phyloP scores from a whole-genome alignment of 2,113 vertebrate species.

The Pampusana beccarii region DNA sequence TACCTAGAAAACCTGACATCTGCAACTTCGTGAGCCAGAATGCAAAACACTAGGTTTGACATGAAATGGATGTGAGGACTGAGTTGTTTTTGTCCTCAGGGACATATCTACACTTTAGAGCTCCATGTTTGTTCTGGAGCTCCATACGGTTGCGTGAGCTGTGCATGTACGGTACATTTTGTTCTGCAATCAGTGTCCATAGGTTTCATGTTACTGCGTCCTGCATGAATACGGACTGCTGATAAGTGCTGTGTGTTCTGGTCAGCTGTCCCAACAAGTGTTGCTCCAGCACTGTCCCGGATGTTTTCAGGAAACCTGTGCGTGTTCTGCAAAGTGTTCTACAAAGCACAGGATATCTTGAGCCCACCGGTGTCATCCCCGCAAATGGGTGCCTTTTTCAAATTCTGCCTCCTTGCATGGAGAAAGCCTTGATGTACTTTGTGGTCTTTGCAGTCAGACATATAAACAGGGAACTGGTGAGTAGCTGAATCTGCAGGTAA shows the following conservation, averaged over 20 bases:
- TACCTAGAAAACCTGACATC: neutral
- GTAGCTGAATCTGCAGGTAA: neutral
- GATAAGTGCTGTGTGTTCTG: neutral
- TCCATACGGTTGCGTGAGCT: neutral
- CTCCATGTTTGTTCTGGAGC: neutral
- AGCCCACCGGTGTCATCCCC: neutral
- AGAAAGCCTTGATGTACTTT: neutral
- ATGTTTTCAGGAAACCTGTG: neutral
- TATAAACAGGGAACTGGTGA: neutral
- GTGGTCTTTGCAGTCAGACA: neutral
- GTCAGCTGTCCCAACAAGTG: neutral
- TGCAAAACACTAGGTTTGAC: neutral
- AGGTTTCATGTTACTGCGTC: neutral
- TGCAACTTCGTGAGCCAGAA: neutral
- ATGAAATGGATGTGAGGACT: neutral
- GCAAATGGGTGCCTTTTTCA: neutral
- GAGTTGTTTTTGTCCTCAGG: neutral
- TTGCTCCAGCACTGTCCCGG: accelerated
- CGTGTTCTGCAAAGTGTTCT: neutral
- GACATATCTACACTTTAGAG: neutral
- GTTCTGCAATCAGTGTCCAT: neutral
- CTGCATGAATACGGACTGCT: neutral
- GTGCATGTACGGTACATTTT: neutral
- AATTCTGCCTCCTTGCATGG: neutral
- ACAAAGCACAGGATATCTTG: neutral